Conservation (phyloP, 2,797 vertebrate species). For the Tiaroga cobitis region DNA sequence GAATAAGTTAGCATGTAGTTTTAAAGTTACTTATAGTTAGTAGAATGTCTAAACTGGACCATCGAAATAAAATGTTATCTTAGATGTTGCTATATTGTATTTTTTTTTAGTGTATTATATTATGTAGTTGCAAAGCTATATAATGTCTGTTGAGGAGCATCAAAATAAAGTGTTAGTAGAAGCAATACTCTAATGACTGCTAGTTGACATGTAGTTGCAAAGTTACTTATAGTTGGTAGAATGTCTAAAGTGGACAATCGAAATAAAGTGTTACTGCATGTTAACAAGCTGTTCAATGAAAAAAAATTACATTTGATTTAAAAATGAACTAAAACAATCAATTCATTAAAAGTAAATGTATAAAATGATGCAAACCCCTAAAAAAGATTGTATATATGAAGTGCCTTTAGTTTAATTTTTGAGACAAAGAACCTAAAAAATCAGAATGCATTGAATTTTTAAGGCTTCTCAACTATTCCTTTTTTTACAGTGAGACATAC, state of each 20-base stretch:
- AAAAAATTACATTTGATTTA: too few relatives aligned
- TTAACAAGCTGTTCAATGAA: not conserved
- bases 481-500: not conserved
- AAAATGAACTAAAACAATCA: not conserved
- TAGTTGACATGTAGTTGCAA: not conserved
- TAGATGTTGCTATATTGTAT: too few relatives aligned
- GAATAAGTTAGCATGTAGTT: too few relatives aligned
- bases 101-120: too few relatives aligned
- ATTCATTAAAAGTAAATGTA: not conserved
- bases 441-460: not conserved
- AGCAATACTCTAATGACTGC: too few relatives aligned
- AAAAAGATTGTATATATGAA: not conserved
- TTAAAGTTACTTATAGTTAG: too few relatives aligned
- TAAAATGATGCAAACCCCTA: not conserved
- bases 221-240: too few relatives aligned
- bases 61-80: too few relatives aligned
- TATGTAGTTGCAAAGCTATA: not conserved
- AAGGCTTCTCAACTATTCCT: not conserved
- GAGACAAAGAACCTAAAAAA: not conserved
- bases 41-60: too few relatives aligned
- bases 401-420: not conserved
- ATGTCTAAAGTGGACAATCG: not conserved
- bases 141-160: too few relatives aligned
- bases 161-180: too few relatives aligned
- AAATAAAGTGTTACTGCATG: not conserved